phyloP scores from a whole-genome alignment of 2,113 vertebrate species.

The human (Homo sapiens) region GRCh38 chr2:18318001-18318500 shows the following conservation, averaged over 20 bases:
- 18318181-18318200: background rate
- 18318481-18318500: background rate
- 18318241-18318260: background rate
- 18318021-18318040: no score
- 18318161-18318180: background rate
- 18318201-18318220: background rate
- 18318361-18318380: background rate
- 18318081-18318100: background rate
- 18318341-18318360: background rate
- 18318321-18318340: background rate
- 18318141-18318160: background rate
- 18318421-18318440: background rate
- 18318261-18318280: background rate
- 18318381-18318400: background rate
- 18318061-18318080: no score
- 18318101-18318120: background rate
- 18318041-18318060: no score
- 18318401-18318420: background rate
- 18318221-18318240: background rate
- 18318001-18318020: no score
- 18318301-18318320: background rate
- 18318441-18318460: background rate
- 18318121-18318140: background rate
- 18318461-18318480: background rate
- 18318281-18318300: background rate